Conservation (phyloP, 2,888 invertebrate genomes). For the Matsumyia berberina region DNA sequence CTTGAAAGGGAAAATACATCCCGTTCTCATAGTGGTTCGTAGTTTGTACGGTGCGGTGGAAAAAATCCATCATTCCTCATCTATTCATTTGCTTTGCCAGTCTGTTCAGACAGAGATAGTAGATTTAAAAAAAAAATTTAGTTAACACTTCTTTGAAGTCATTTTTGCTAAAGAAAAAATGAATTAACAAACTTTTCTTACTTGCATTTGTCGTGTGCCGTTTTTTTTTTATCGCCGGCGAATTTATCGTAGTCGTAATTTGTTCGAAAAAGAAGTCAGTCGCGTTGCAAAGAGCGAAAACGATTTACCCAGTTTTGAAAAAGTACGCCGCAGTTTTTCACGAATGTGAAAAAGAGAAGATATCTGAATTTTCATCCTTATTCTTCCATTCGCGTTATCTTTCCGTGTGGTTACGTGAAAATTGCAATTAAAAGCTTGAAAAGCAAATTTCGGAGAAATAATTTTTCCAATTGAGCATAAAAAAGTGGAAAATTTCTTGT, state of each 20-base stretch:
- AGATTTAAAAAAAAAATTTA: background rate
- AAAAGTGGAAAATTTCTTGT: constrained; percentile 29
- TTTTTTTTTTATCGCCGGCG: background rate
- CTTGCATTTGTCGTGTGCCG: no score
- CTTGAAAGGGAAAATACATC: constrained; percentile 69
- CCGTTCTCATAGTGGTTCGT: constrained; percentile 48
- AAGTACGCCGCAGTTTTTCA: constrained; percentile 30
- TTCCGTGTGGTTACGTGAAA: constrained; percentile 18
- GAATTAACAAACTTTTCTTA: no score
- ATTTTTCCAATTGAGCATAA: background rate
- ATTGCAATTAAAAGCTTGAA: constrained; percentile 14
- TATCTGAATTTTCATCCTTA: constrained; percentile 37
- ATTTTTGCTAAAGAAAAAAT: background rate
- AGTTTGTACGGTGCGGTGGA: constrained; percentile 56
- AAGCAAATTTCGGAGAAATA: constrained; percentile 14
- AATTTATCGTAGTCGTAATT: background rate
- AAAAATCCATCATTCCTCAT: constrained; percentile 62
- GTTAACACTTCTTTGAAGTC: no score
- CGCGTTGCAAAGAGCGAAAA: constrained; percentile 11
- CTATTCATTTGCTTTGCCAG: constrained; percentile 62
- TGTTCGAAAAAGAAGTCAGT: background rate
- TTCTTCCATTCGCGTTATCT: background rate
- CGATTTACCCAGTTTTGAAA: constrained; percentile 47
- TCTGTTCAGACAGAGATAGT: constrained; percentile 7
- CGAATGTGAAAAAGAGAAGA: background rate